These are phyloP conservation scores for Aplochiton taeniatus DNA, from an alignment of 2,797 vertebrate species.

Conservation along the genomic window DNA sequence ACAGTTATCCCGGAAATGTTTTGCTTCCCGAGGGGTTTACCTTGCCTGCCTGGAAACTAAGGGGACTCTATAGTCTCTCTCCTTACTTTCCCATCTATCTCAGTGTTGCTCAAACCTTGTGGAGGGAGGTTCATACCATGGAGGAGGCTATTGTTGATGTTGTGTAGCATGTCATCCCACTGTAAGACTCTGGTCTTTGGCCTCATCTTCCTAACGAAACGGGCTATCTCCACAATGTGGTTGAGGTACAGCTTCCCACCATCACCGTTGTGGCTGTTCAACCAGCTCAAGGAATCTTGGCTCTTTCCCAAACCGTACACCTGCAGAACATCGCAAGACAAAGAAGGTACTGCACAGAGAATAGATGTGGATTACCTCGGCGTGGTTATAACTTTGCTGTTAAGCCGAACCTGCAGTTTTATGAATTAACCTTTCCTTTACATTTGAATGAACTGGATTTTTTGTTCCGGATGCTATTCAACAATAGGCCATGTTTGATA, in stretches of 20 bases:
- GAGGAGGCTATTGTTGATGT: slow-evolving; percentile 57
- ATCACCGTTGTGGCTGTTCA: slow-evolving; percentile 61
- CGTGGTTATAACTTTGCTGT: too few species aligned
- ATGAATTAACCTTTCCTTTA: too few species aligned
- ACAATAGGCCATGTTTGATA: too few species aligned
- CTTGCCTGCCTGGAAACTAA: too few species aligned
- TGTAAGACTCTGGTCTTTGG: slow-evolving; percentile 65
- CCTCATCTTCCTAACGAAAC: slow-evolving; percentile 49
- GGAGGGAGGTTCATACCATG: slow-evolving; percentile 49
- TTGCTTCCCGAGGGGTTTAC: background rate
- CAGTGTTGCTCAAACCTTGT: background rate
- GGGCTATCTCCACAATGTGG: slow-evolving; percentile 69
- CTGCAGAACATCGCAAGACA: slow-evolving; percentile 42
- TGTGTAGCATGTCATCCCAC: slow-evolving; percentile 82
- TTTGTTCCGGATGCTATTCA: too few species aligned
- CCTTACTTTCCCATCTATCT: too few species aligned
- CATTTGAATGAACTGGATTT: too few species aligned
- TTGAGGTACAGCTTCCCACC: slow-evolving; percentile 69
- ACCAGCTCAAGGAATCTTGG: slow-evolving; percentile 72
- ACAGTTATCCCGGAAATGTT: background rate
- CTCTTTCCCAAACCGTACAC: slow-evolving; percentile 76
- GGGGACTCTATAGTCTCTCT: too few species aligned
- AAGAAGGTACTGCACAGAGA: slow-evolving; percentile 47
- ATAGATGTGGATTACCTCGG: too few species aligned
- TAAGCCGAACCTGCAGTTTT: too few species aligned